Conservation (phyloP, 2,888 invertebrate genomes). For the Lasius platythorax region DNA sequence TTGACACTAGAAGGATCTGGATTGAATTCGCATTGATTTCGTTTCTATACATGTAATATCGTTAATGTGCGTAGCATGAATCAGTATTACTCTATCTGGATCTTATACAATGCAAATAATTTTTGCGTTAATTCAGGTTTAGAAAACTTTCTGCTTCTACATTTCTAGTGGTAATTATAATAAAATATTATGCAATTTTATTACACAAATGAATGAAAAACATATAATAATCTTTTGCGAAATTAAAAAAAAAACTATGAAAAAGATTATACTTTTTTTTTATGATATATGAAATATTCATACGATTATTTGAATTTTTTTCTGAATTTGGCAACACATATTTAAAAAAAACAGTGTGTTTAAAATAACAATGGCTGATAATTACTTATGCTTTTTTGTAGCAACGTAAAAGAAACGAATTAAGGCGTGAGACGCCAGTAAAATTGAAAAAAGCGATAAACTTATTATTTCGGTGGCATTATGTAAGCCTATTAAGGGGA, state of each 20-base stretch:
- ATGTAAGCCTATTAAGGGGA: conserved; percentile 78
- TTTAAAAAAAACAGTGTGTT: background rate
- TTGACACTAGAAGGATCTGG: conserved; percentile 9
- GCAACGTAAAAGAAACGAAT: background rate
- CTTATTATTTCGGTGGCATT: conserved; percentile 64
- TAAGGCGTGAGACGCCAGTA: background rate
- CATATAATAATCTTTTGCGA: background rate
- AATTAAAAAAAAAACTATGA: background rate
- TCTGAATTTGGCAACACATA: background rate
- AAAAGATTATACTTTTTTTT: background rate
- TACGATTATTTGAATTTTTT: background rate
- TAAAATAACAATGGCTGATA: background rate
- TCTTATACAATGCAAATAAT: background rate
- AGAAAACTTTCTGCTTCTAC: background rate
- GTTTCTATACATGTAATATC: background rate
- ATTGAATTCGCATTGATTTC: conserved; percentile 28
- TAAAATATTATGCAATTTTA: background rate
- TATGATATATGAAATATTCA: background rate
- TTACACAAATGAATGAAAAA: background rate
- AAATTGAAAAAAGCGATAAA: conserved; percentile 34
- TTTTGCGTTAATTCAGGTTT: background rate
- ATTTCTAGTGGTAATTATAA: background rate
- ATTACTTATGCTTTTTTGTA: background rate
- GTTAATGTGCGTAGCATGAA: background rate
- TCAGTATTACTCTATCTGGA: background rate